A percentile compares a stretch with the other conserved stretches of the same genome.
Evolutionary conservation across 2,113 vertebrate species (phyloP).

Genomic region (Dryoscopus gambensis): DNA sequence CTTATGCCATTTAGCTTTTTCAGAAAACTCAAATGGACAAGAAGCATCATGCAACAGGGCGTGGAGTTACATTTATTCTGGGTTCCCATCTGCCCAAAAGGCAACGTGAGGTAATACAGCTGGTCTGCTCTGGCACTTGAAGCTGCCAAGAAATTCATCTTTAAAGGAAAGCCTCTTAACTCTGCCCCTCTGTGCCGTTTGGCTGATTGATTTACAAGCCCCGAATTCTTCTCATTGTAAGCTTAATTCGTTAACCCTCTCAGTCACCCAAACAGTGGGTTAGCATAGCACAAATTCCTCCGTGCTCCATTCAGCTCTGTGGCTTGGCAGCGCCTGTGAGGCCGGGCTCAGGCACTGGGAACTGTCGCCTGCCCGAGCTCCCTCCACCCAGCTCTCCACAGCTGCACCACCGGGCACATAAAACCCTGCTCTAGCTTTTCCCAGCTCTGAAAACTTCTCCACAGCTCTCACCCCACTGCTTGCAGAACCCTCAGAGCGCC

Average conservation of each 20-base stretch:
- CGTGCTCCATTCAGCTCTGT: background rate
- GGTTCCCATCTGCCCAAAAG: slow-evolving; percentile 58
- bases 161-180: slow-evolving; percentile 61
- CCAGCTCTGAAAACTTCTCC: background rate
- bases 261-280: slow-evolving; percentile 33
- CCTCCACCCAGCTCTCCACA: background rate
- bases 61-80: slow-evolving; percentile 46
- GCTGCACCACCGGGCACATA: background rate
- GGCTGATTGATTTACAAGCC: slow-evolving; percentile 61
- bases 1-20: background rate
- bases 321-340: background rate
- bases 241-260: slow-evolving; percentile 65
- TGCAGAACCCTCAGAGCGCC: background rate
- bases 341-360: background rate
- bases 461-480: background rate
- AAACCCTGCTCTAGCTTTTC: background rate
- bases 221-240: slow-evolving; percentile 51
- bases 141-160: slow-evolving; percentile 63
- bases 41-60: slow-evolving; percentile 41
- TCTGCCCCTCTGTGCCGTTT: slow-evolving; percentile 30
- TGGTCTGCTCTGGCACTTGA: slow-evolving; percentile 47
- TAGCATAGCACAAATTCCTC: slow-evolving; percentile 50
- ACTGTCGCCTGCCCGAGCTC: background rate
- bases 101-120: slow-evolving; percentile 62
- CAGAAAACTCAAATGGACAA: slow-evolving; percentile 29